Base-by-base conservation (phyloP, 2,113 vertebrate genomes). In the Nycticebus coucang region DNA sequence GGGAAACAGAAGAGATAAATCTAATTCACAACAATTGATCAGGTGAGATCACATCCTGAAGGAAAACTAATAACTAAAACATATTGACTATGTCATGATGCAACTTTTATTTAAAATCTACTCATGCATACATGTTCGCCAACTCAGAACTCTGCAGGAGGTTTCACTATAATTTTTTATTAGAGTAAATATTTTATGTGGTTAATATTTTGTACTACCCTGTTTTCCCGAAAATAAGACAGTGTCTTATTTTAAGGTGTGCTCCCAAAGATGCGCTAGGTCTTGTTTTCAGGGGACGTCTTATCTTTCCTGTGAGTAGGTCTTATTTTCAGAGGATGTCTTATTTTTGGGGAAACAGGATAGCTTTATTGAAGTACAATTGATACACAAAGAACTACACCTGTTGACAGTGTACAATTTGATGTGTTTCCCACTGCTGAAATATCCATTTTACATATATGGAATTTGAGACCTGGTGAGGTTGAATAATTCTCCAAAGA, bases 21-120 rank as follows among this genome's bases (percentile, higher is more conserved):
- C 68, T 80, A 87, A 92, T 92, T 84, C 53, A 80, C 18, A 83
- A 71, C 26, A 83, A 66, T 92, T 90, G 94, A 71, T 77, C n/a
- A 60, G 1, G 35, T 21, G 21, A 89, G 18, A 78, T 79, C 11
- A 89, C 28, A 74, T 41, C 55, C 53, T 69, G 81, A 96, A 84
- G 26, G 57, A 74, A 94, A 94, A 92, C 7, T n/a, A n/a, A 30
- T 84, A 90, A 28, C 37, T 88, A 78, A 75, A 87, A 41, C 4
- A 59, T 50, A 64, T 24, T 75, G 45, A 26, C 1, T 28, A 4
- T 24, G 92, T 71, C 72, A 66, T 72, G 72, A 92, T 71, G 21
- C 8, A 28, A 45, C n/a, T 50, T 87, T 79, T 33, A 83, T 87
- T 94, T 95, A 64, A 95, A 45, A 57, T 9, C 17, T 71, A 14